Conservation (phyloP, 2,797 vertebrate species). For the Molossus alvarezi region DNA sequence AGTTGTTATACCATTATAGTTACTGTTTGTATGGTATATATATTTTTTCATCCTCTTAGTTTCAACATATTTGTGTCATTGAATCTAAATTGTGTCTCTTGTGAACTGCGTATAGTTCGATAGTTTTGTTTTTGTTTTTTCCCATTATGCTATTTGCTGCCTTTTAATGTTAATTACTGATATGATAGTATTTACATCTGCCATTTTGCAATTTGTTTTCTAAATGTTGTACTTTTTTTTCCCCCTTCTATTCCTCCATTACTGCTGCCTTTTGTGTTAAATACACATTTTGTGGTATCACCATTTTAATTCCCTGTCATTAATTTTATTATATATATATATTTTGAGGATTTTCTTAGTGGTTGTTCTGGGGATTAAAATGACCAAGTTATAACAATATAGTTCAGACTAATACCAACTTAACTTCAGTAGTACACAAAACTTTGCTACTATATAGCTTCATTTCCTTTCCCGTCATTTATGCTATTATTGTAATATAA, state of each 20-base stretch:
- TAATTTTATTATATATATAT: not conserved
- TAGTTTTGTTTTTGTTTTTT: not conserved
- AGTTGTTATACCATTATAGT: conserved; percentile 17
- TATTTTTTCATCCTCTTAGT: not conserved
- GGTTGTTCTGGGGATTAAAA: not conserved
- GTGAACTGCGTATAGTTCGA: not conserved
- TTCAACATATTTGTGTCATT: conserved; percentile 33
- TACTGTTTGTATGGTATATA: conserved; percentile 4
- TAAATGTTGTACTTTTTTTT: not conserved
- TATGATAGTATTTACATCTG: not conserved
- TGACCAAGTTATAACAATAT: conserved; percentile 22
- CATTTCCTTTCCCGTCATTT: not conserved
- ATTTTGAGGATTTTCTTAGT: conserved; percentile 58
- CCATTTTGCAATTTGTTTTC: conserved; percentile 49
- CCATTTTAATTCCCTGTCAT: conserved; percentile 51
- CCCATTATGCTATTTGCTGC: not conserved
- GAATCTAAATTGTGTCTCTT: conserved; percentile 56
- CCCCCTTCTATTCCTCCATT: not conserved
- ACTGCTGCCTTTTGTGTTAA: conserved; percentile 10
- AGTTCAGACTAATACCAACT: conserved; percentile 51
- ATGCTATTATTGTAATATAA: conserved; percentile 34
- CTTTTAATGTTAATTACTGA: conserved; percentile 5
- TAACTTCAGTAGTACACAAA: conserved; percentile 53
- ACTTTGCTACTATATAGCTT: conserved; percentile 26
- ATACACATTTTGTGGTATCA: conserved; percentile 5